Base-by-base conservation (phyloP, 2,797 vertebrate species). In the Premnoplex brunnescens region DNA sequence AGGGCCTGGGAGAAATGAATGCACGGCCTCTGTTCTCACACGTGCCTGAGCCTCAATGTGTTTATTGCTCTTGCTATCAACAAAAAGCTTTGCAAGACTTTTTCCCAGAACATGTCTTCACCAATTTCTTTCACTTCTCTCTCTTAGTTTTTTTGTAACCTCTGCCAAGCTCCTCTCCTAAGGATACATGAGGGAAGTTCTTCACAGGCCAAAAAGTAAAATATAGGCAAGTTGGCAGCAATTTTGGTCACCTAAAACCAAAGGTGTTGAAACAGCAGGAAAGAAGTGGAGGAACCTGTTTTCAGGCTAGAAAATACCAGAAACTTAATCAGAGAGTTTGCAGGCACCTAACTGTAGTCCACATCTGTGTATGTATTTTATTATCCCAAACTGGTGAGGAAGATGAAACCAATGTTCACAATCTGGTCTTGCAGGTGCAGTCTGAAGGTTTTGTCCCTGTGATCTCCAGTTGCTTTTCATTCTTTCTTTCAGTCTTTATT, bases 381-480 rank as follows among this genome's bases (percentile, higher is more conserved):
- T 95, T 93, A 93, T 55, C 63, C 39, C 34, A 73, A 52, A 91
- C 81, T 91, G 94, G 94, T 95, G 89, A 78, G 93, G 88, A 56
- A 93, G 95, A 95, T 96, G 94, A 97, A 98, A 98, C 95, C 95
- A 91, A 77, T 95, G 95, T 89, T 96, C 92, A 88, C 96, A 96
- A 97, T 96, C 80, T 88, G 91, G 85, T 94, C 63, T 93, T 85
- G 62, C 51, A 94, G 89, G 85, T 95, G 94, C 88, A 83, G 75
- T 88, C 66, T 88, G 43, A 76, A 59, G 64, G 39, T 87, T 97
- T 88, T 58, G 46, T 95, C 95, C 89, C 63, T 87, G 85, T 83
- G 94, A 97, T 97, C 85, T 56, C 60, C 77, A 63, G 85, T 91
- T 74, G 87, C 94, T 94, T 97, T 97, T 88, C 80, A 89, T 77